phyloP scores from a whole-genome alignment of 1,140 invertebrate species.

The Chironomus striatipennis region DNA sequence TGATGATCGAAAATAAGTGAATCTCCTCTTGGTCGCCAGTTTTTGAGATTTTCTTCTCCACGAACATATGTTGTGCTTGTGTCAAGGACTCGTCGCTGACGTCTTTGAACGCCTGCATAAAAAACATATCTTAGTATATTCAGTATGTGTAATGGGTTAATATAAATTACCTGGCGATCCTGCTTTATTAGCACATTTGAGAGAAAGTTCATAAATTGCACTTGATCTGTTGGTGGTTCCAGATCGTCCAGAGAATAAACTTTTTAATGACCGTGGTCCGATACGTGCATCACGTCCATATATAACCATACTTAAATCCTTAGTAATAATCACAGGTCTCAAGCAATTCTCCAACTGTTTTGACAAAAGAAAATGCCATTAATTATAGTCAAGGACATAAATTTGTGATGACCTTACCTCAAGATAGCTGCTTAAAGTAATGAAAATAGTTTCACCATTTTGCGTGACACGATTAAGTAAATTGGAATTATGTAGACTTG shows the following conservation, averaged over 20 bases:
- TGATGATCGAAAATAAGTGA: constrained; percentile 96
- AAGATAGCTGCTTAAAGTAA: constrained; percentile 96
- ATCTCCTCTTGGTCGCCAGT: constrained; percentile 94
- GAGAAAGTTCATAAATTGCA: constrained; percentile 89
- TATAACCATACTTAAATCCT: constrained; percentile 95
- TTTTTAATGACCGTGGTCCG: constrained; percentile 81
- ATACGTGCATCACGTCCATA: constrained; percentile 92
- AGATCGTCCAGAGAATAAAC: constrained; percentile 81
- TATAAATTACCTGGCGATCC: constrained; percentile 29
- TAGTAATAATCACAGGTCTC: constrained; percentile 94
- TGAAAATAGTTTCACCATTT: constrained; percentile 92
- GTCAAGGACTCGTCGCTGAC: constrained; percentile 90
- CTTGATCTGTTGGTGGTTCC: constrained; percentile 84
- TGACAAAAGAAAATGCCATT: constrained; percentile 20
- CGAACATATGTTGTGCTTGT: constrained; percentile 97
- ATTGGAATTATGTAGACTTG: constrained; percentile 93
- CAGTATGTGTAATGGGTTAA: constrained; percentile 22
- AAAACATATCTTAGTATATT: constrained; percentile 25
- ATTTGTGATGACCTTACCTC: constrained; percentile 55
- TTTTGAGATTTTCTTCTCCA: constrained; percentile 96
- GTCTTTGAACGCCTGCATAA: constrained; percentile 75
- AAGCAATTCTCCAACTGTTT: constrained; percentile 90
- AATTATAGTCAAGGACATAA: background rate
- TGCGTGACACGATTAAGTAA: constrained; percentile 94
- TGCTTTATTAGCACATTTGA: constrained; percentile 41